These are phyloP conservation scores for Circaetus gallicus DNA, from an alignment of 2,113 vertebrate species.

Conservation along the genomic window DNA sequence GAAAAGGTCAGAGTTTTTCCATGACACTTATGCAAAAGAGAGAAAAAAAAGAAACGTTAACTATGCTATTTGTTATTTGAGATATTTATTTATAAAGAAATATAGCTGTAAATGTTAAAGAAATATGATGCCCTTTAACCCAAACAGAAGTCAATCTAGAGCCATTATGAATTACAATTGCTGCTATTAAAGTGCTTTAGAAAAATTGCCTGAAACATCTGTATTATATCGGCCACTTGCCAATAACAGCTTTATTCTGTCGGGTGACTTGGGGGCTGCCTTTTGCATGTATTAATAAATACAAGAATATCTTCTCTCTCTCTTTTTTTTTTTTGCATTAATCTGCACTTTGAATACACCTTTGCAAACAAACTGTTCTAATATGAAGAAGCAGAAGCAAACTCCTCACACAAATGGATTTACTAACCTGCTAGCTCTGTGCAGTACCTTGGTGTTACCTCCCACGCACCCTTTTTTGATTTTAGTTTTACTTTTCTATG, in stretches of 20 bases:
- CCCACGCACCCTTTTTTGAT: constrained; percentile 60
- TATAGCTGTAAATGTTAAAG: constrained; percentile 78
- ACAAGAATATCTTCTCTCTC: constrained; percentile 49
- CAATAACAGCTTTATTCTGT: constrained; percentile 82
- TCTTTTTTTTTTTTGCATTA: constrained; percentile 52
- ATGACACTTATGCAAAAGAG: constrained; percentile 78
- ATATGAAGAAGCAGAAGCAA: constrained; percentile 68
- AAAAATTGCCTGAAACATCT: constrained; percentile 79
- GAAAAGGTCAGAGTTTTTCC: constrained; percentile 73
- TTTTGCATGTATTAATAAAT: constrained; percentile 79
- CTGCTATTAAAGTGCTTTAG: constrained; percentile 85
- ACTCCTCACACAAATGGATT: constrained; percentile 69
- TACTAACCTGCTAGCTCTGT: constrained; percentile 71
- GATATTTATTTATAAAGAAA: constrained; percentile 80
- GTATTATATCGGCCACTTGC: constrained; percentile 76
- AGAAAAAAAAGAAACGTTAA: constrained; percentile 64
- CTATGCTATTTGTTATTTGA: constrained; percentile 77
- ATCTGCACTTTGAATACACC: constrained; percentile 78
- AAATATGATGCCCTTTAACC: constrained; percentile 71
- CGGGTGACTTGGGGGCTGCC: constrained; percentile 77
- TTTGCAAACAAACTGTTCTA: constrained; percentile 64
- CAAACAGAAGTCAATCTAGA: constrained; percentile 74
- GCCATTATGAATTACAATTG: constrained; percentile 77
- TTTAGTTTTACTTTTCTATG: constrained; percentile 76
- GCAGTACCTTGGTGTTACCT: constrained; percentile 73